A percentile compares a stretch with the other conserved stretches of the same genome.
Evolutionary conservation across 2,113 vertebrate species (phyloP).

Genomic region (Oxygymnocypris stewartii): DNA sequence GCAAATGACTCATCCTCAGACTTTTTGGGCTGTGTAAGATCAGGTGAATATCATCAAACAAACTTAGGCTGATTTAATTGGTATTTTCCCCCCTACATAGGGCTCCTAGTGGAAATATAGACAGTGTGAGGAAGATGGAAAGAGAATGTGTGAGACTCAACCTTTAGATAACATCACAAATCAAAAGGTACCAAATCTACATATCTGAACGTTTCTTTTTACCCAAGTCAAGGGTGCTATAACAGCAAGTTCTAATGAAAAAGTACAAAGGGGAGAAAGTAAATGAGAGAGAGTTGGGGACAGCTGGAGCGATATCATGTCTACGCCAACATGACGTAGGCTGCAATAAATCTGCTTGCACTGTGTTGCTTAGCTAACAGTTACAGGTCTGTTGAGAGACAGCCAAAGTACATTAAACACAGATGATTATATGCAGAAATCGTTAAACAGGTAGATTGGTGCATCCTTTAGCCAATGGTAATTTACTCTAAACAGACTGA

Average conservation of each 20-base stretch:
- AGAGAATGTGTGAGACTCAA: not conserved
- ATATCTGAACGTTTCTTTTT: not conserved
- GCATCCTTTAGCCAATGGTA: not conserved
- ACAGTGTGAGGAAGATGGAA: not conserved
- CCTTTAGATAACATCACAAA: not conserved
- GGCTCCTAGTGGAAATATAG: not conserved
- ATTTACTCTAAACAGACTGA: not conserved
- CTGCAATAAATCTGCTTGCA: constrained; percentile 29
- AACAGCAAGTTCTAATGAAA: not conserved
- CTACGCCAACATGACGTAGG: not conserved
- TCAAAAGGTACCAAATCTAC: not conserved
- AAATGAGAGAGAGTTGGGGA: not conserved
- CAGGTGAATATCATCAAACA: not conserved
- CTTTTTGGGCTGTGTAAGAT: not conserved
- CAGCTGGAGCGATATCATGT: not conserved
- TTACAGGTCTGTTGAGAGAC: constrained; percentile 16
- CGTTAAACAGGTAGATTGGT: constrained; percentile 12
- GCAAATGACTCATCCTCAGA: not conserved
- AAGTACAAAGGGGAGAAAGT: not conserved
- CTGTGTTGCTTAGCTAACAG: constrained; percentile 22
- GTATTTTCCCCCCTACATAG: not conserved
- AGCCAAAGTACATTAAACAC: constrained; percentile 22
- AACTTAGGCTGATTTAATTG: not conserved
- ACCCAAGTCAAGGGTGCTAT: not conserved
- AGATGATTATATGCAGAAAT: not conserved